Base-by-base conservation (phyloP, 2,113 vertebrate genomes). In the Ictidomys tridecemlineatus region DNA sequence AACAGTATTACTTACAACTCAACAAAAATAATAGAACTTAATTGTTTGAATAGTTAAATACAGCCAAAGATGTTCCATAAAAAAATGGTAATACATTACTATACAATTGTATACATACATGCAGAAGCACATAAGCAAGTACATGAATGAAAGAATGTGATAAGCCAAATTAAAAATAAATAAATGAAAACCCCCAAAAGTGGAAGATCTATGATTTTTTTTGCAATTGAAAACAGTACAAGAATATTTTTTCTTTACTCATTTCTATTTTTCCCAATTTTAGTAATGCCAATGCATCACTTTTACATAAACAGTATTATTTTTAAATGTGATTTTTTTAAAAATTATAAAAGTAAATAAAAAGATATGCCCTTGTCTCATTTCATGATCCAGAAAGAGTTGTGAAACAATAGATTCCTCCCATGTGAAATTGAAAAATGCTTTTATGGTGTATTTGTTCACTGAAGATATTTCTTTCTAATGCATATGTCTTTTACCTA, bases 381-480 rank as follows among this genome's bases (percentile, higher is more conserved):
- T 80, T 73, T 65, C 2, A 42, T 24, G 18, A 42, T 22, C 37
- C 87, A 76, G 18, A 63, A 82, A 67, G 30, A 51, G 24, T 30
- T 90, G 53, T n/a, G 30, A 18, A 39, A 39, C 28, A 51, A 14
- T 53, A 39, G 11, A 61, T 32, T 39, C 3, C 0, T 56, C 65
- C 37, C 16, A 9, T 20, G 16, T 22, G 69, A 74, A 48, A 26
- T 5, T 86, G 90, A 2, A 39, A 16, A 94, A 45, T 80, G n/a
- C 24, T 96, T 82, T 89, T 77, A 30, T 24, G 34, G 93, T 70
- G 1, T 48, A 10, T 95, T 84, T 89, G 93, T 84, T 86, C 0
- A 0, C 67, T 83, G 39, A 72, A 89, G 51, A 42, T 11, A 98
- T 97, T 98, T 96, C 89, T 72, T 77, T 96, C 80, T 95, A 77